Percentiles rank a stretch among this genome's conserved stretches.
Evolutionary conservation across 2,888 invertebrate genomes (phyloP).

Genomic region (Lasioglossum calceatum): DNA sequence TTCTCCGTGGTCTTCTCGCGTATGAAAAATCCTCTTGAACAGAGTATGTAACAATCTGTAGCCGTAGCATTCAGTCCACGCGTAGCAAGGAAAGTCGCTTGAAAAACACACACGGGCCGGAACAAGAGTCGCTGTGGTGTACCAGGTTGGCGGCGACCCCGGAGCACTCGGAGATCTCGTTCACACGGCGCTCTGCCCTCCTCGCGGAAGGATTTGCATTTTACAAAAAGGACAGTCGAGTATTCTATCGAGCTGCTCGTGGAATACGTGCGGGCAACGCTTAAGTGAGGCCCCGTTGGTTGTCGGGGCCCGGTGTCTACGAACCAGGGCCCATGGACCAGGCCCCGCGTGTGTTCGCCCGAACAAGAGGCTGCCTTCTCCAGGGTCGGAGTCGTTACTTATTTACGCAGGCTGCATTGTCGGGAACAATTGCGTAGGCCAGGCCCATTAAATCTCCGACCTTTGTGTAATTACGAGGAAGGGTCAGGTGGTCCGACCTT

Average conservation of each 20-base stretch:
- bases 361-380: constrained; percentile 63
- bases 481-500: constrained; percentile 62
- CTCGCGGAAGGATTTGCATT: constrained; percentile 67
- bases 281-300: constrained; percentile 51
- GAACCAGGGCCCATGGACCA: constrained; percentile 26
- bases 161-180: constrained; percentile 59
- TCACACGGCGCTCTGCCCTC: constrained; percentile 61
- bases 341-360: constrained; percentile 56
- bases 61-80: constrained; percentile 36
- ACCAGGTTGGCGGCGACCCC: constrained; percentile 37
- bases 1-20: constrained; percentile 1
- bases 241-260: constrained; percentile 51
- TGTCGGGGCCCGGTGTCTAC: constrained; percentile 6
- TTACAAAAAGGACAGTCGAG: constrained; percentile 61
- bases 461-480: constrained; percentile 63
- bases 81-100: constrained; percentile 20
- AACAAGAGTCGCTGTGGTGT: constrained; percentile 55
- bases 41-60: constrained; percentile 39
- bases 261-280: constrained; percentile 56
- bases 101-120: constrained; percentile 52
- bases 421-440: constrained; percentile 70
- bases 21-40: constrained; percentile 2
- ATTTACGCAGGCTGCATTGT: constrained; percentile 67
- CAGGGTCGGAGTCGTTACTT: constrained; percentile 69
- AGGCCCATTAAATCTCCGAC: constrained; percentile 67